These are phyloP conservation scores for Solenodon paradoxus DNA, from an alignment of 2,113 vertebrate species.

Conservation along the genomic window DNA sequence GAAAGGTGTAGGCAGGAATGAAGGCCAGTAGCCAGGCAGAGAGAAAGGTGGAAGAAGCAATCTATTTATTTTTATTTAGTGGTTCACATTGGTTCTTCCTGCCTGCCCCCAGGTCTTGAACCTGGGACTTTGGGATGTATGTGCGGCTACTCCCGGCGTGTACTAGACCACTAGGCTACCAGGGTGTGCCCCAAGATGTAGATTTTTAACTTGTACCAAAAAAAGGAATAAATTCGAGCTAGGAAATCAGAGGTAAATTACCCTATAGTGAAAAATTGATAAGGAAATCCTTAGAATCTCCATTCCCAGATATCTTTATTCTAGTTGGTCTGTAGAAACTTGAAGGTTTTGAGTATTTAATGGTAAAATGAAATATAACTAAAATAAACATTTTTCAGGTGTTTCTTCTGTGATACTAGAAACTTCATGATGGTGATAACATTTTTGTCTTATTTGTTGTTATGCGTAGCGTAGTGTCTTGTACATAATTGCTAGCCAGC, in stretches of 20 bases:
- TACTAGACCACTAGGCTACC: too few relatives aligned
- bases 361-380: conserved; percentile 16
- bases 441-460: conserved; percentile 38
- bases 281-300: background rate
- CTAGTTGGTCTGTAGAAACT: conserved; percentile 1
- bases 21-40: too few relatives aligned
- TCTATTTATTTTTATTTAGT: too few relatives aligned
- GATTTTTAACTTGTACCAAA: conserved; percentile 26
- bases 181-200: too few relatives aligned
- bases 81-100: too few relatives aligned
- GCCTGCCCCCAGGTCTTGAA: too few relatives aligned
- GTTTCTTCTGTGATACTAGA: conserved; percentile 1
- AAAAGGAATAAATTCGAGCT: background rate
- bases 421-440: background rate
- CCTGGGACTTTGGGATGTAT: too few relatives aligned
- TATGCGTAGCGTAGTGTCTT: background rate
- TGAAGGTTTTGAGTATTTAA: conserved; percentile 3
- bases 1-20: too few relatives aligned
- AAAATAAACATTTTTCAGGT: conserved; percentile 4
- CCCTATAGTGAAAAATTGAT: background rate
- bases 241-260: background rate
- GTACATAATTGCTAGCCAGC: background rate
- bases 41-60: too few relatives aligned
- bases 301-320: conserved; percentile 15
- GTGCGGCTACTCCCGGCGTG: too few relatives aligned